Conservation (phyloP, 2,888 invertebrate species). For the Lysandra coridon region DNA sequence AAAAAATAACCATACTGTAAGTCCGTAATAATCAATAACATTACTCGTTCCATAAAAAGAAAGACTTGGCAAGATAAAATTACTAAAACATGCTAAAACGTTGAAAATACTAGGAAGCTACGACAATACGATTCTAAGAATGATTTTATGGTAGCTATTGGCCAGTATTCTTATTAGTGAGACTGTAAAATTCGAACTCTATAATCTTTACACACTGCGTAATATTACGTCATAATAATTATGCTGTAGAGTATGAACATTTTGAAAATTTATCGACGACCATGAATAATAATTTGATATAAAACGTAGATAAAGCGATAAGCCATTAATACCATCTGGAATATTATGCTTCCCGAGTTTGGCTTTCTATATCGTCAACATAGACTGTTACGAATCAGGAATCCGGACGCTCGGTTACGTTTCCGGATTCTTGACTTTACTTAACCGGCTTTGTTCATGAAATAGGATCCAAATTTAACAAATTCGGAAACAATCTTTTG, state of each 20-base stretch:
- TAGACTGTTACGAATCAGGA: neutral
- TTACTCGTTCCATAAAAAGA: neutral
- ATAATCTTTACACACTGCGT: too few species aligned
- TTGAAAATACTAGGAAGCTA: neutral
- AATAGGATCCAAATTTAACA: neutral
- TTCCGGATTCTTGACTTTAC: neutral
- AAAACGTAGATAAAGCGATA: neutral
- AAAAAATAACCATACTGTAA: neutral
- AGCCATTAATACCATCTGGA: neutral
- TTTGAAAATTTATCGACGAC: neutral
- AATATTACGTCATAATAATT: neutral
- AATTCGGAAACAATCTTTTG: neutral
- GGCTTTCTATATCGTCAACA: neutral
- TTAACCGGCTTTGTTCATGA: neutral
- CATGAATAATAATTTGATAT: neutral
- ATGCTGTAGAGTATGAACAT: neutral
- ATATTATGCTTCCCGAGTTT: neutral
- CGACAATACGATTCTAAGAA: too few species aligned
- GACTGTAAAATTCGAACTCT: too few species aligned
- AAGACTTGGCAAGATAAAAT: neutral
- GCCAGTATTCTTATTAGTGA: too few species aligned
- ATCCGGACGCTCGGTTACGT: neutral
- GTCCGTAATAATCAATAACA: neutral
- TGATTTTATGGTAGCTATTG: too few species aligned
- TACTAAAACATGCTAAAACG: too few species aligned